Conservation (phyloP, 2,888 invertebrate genomes). For the Eristalis pertinax region DNA sequence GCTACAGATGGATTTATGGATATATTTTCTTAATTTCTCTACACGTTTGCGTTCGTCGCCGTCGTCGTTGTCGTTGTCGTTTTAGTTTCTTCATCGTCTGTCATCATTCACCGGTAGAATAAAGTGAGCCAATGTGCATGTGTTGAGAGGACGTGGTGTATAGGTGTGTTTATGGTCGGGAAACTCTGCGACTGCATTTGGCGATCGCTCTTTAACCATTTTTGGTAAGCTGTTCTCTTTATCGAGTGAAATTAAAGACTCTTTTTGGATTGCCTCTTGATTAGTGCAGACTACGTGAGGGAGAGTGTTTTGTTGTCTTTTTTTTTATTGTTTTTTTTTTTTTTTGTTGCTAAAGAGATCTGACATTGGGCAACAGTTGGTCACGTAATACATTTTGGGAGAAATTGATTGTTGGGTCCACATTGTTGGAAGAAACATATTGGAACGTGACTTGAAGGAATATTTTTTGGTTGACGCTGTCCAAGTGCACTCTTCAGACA, state of each 20-base stretch:
- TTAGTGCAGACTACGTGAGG: slow-evolving; percentile 30
- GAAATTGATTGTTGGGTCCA: not conserved
- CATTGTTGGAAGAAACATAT: not conserved
- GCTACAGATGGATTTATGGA: slow-evolving; percentile 22
- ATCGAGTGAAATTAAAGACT: slow-evolving; percentile 54
- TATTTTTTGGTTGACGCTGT: not conserved
- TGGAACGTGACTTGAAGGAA: not conserved
- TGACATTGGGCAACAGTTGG: slow-evolving; percentile 9
- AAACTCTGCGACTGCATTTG: slow-evolving; percentile 26
- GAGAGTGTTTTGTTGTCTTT: slow-evolving; percentile 31
- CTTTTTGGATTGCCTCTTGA: slow-evolving; percentile 36
- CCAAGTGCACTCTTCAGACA: no score
- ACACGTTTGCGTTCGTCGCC: no score
- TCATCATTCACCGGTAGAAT: slow-evolving; percentile 56
- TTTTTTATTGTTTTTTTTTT: no score
- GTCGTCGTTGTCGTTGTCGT: no score
- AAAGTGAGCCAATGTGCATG: slow-evolving; percentile 17
- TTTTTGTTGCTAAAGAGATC: slow-evolving; percentile 1
- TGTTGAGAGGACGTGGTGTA: not conserved
- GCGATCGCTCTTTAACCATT: slow-evolving; percentile 53
- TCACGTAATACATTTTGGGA: slow-evolving; percentile 25
- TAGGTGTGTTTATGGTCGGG: slow-evolving; percentile 29
- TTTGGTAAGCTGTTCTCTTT: slow-evolving; percentile 59
- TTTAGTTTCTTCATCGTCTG: not conserved
- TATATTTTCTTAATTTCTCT: slow-evolving; percentile 41